Percentiles rank a stretch among this genome's conserved stretches.
Conservation (phyloP, 2,113 vertebrate species). For the Myiozetetes cayanensis region DNA sequence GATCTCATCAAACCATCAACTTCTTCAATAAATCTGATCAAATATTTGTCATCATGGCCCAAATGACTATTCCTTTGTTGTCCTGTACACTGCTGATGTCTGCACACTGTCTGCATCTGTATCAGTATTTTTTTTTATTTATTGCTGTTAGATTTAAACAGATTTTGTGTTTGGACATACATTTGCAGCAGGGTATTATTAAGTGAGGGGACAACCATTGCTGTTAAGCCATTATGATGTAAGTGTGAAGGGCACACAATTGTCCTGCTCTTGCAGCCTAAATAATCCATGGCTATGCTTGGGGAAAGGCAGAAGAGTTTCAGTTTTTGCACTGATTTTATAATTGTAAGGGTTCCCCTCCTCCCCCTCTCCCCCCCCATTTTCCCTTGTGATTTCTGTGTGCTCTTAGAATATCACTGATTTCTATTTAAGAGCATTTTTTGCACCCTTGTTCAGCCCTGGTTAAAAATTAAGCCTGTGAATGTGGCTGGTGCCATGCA, state of each 20-base stretch:
- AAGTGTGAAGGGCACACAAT: constrained; percentile 12
- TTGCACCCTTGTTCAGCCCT: not conserved
- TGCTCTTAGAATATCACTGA: not conserved
- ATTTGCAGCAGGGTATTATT: not conserved
- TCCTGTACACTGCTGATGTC: not conserved
- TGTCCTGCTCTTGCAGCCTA: not conserved
- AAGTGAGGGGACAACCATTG: not conserved
- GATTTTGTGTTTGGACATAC: not conserved
- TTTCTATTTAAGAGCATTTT: not conserved
- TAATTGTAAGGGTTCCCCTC: not conserved
- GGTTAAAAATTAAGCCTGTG: not conserved
- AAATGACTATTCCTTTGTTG: not conserved
- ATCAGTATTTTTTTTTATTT: not conserved
- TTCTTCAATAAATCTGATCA: not conserved
- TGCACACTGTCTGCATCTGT: not conserved
- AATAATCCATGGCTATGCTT: not conserved
- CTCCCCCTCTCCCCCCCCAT: rapidly evolving
- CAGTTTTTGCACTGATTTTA: not conserved
- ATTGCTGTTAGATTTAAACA: not conserved
- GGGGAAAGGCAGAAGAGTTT: not conserved
- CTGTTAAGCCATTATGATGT: not conserved
- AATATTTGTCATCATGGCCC: not conserved
- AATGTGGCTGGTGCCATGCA: not conserved
- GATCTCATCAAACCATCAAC: not conserved
- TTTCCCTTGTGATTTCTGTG: not conserved